Evolutionary conservation across 2,797 vertebrate species (phyloP), one percentile per base, ranked within the genome.

Genomic region (Enteromius paludinosus): DNA sequence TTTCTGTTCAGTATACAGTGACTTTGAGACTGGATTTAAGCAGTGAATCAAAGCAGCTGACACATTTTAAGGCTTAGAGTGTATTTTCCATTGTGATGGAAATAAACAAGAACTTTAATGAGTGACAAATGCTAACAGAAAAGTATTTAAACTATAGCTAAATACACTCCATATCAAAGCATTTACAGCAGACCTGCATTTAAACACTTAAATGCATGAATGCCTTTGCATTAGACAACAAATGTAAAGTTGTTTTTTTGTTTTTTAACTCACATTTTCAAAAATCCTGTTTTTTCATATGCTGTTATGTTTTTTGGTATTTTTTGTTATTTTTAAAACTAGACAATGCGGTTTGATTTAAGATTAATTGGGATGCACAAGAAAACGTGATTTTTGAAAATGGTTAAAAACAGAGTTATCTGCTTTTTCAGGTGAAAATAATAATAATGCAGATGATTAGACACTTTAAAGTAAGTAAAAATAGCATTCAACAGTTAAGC

Each of bases 51-150:
- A 33, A 80, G 45, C 38, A 47, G 12, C 5, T 33, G 68, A 80
- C 25, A 70, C 52, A 62, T 47, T 41, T 62, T 20, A 35, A 38
- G 43, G 61, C 30, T n/a, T 41, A 70, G 38, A 71, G 41, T 62
- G 78, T 62, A 18, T 72, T 35, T 72, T 62, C 43, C 41, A 47
- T 9, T 25, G 56, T 73, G 69, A 38, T 52, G n/a, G n/a, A 52
- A 71, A 73, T 64, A 38, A 72, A 80, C 38, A 47, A n/a, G 25
- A 47, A 62, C 35, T 79, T 69, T 38, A 79, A 41, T 45, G 38
- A 45, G 66, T 30, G 54, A 71, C 68, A 72, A 80, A 71, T 28
- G 18, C 17, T 47, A 71, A 80, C 68, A 72, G 41, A 45, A 72
- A 72, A 41, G 38, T 71, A 7, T 14, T 28, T 9, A 72, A 64